Percentiles rank a stretch among this genome's conserved stretches.
phyloP scores from a whole-genome alignment of 2,888 invertebrate genomes.

The Ophioninae sp. region DNA sequence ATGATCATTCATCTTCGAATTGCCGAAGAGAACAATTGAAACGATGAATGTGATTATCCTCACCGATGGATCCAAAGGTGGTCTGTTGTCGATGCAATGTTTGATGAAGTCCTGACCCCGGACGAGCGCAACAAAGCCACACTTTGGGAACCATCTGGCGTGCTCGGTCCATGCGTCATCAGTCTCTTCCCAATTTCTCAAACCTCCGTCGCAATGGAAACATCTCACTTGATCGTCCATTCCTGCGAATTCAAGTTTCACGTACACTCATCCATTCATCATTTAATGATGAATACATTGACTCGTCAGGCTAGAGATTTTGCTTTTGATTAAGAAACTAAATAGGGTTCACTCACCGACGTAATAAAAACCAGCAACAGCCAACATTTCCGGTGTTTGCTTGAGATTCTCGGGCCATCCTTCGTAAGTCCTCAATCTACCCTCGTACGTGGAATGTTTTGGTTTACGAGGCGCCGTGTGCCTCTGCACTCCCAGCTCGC shows the following conservation, averaged over 20 bases:
- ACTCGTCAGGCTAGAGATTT: not conserved
- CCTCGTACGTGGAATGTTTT: constrained; percentile 86
- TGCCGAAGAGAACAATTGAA: not conserved
- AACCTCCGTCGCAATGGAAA: constrained; percentile 96
- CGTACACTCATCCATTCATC: not conserved
- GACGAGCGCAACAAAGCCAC: constrained; percentile 90
- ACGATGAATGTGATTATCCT: not conserved
- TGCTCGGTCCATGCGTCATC: constrained; percentile 98
- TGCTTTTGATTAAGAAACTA: not conserved
- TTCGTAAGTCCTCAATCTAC: constrained; percentile 87
- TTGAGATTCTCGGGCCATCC: constrained; percentile 89
- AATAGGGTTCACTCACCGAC: constrained; percentile 81
- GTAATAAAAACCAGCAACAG: constrained; percentile 95
- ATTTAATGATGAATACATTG: not conserved
- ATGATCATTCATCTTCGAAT: not conserved
- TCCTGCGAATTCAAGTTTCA: constrained; percentile 78
- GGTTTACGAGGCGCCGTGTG: constrained; percentile 86
- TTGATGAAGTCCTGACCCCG: constrained; percentile 92
- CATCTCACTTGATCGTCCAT: constrained; percentile 91
- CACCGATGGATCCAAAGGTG: constrained; percentile 74
- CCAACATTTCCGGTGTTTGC: constrained; percentile 89
- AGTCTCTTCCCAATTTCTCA: constrained; percentile 93
- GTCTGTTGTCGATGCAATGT: constrained; percentile 75
- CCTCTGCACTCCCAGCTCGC: constrained; percentile 84
- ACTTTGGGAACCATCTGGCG: constrained; percentile 95